Conservation (phyloP, 2,888 invertebrate species). For the Cerastoderma edule region DNA sequence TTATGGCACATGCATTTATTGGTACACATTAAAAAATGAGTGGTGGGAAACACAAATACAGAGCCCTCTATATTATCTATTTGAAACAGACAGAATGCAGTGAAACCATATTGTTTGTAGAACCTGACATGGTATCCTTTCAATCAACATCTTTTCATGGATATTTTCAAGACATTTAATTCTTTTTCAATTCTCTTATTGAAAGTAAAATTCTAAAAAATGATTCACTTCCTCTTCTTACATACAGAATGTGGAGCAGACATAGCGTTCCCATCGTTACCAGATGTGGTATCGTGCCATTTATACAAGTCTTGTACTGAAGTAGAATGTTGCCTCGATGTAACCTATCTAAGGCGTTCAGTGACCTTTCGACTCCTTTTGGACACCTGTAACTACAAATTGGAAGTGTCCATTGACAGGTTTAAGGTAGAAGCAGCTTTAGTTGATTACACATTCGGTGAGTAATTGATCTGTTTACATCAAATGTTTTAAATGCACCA, state of each 20-base stretch:
- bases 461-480: slow-evolving; percentile 17
- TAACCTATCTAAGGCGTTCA: slow-evolving; percentile 14
- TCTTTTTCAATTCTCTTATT: too few species aligned
- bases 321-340: slow-evolving; percentile 24
- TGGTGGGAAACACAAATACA: too few species aligned
- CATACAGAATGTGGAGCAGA: slow-evolving; percentile 25
- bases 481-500: too few species aligned
- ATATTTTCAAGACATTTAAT: too few species aligned
- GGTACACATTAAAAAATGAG: too few species aligned
- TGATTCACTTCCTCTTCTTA: neutral
- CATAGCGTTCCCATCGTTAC: slow-evolving; percentile 11
- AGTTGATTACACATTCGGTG: slow-evolving; percentile 31
- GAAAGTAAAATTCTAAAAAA: neutral
- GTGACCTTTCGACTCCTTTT: slow-evolving; percentile 12
- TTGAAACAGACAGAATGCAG: too few species aligned
- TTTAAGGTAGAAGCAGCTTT: slow-evolving; percentile 15
- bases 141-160: too few species aligned
- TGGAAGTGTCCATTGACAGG: slow-evolving; percentile 24
- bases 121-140: too few species aligned
- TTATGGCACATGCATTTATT: too few species aligned
- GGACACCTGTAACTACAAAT: slow-evolving; percentile 22
- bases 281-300: slow-evolving; percentile 13
- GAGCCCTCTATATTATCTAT: too few species aligned
- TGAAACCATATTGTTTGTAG: too few species aligned
- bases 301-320: slow-evolving; percentile 14